Evolutionary conservation across 2,797 vertebrate species (phyloP), one percentile per base, ranked within the genome.

Genomic region (Lateolabrax maculatus): DNA sequence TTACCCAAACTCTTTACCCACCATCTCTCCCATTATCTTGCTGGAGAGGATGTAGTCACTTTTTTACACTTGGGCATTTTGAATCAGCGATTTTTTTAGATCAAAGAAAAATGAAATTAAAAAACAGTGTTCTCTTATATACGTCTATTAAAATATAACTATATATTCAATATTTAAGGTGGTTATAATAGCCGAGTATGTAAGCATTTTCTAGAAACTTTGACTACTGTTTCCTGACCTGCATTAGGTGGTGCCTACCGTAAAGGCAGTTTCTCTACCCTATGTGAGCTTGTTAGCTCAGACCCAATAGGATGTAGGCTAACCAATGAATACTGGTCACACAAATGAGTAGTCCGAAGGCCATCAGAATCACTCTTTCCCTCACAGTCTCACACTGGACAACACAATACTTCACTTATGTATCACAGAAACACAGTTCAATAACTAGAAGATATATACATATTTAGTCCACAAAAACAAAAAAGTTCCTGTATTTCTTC

Each of bases 131-230:
- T 95, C 94, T 95, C 95, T 95, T 95, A 95, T 95, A 96, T 95
- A 95, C 93, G 72, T 94, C 95, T 96, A 96, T 95, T 94, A 95
- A 95, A 93, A 96, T 95, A 95, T 95, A 95, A 95, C 93, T 96
- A 95, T 96, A 95, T 95, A 95, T 95, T 95, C 95, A 96, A 95
- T 95, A 96, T 96, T 94, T 95, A 96, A 95, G 94, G 94, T 96
- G 95, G 95, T 96, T 95, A 95, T 95, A 95, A 96, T 95, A 96
- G 95, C 95, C 96, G 93, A 96, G 95, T 96, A 96, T 96, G 95
- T 96, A 95, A 94, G 95, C 96, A 96, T 96, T 96, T 96, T 96
- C 93, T 96, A 96, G 94, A 96, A 95, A 95, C 94, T 94, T 96
- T 96, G 94, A 95, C 94, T 95, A 95, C 95, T 92, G 94, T 96